Percentiles rank a stretch among this genome's conserved stretches.
phyloP scores from a whole-genome alignment of 2,888 invertebrate species.

The Diplazon laetatorius region DNA sequence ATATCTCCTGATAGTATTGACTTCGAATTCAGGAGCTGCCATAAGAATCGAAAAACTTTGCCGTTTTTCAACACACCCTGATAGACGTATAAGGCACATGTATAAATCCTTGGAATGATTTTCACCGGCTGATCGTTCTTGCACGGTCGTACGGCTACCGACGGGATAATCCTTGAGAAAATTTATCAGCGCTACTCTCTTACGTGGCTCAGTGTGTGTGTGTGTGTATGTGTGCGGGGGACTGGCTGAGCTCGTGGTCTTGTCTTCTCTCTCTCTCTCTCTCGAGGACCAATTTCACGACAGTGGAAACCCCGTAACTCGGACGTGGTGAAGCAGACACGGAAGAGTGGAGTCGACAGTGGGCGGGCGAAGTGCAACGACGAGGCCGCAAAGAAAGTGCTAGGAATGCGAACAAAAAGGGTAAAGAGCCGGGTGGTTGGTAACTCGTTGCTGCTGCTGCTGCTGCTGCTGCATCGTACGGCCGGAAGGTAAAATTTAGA shows the following conservation, averaged over 20 bases:
- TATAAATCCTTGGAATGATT: conserved; percentile 67
- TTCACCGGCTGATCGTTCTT: conserved; percentile 60
- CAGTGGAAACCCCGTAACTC: conserved; percentile 39
- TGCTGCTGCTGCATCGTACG: conserved; percentile 24
- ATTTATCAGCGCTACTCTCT: conserved; percentile 69
- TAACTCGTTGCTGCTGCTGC: neutral
- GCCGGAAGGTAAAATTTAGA: conserved; percentile 47
- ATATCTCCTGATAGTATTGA: too few relatives aligned
- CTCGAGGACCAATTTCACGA: conserved; percentile 57
- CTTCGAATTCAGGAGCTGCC: too few relatives aligned
- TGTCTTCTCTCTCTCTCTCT: conserved; percentile 9
- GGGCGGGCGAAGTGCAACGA: conserved; percentile 32
- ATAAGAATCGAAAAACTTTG: too few relatives aligned
- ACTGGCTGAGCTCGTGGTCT: too few relatives aligned
- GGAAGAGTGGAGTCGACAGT: conserved; percentile 39
- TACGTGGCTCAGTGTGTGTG: conserved; percentile 26
- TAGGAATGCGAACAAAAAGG: neutral
- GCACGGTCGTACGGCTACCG: conserved; percentile 48
- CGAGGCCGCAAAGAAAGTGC: conserved; percentile 7
- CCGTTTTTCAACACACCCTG: too few relatives aligned
- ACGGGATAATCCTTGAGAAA: conserved; percentile 71
- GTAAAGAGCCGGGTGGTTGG: conserved; percentile 27
- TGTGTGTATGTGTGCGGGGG: conserved; percentile 28
- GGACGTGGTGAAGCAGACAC: conserved; percentile 35
- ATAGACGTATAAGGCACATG: too few relatives aligned